Conservation (phyloP, 2,888 invertebrate species). For the Pyralis farinalis region DNA sequence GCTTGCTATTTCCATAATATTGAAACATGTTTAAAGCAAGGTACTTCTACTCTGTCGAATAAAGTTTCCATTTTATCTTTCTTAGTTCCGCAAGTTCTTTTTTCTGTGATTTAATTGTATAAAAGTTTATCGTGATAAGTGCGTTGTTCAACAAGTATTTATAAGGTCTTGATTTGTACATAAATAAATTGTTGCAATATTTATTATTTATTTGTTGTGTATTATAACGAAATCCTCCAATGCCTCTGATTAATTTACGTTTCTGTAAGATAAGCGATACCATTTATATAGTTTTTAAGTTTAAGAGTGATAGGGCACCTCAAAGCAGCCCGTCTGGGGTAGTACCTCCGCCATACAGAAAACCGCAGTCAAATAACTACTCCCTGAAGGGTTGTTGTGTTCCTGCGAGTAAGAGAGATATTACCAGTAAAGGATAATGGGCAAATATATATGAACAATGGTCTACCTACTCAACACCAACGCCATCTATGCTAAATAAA, state of each 20-base stretch:
- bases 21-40: constrained; percentile 2
- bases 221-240: not conserved
- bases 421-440: too few species aligned
- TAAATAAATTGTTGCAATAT: constrained; percentile 40
- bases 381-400: too few species aligned
- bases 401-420: too few species aligned
- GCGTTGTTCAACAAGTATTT: constrained; percentile 15
- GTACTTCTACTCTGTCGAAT: not conserved
- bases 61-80: not conserved
- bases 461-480: too few species aligned
- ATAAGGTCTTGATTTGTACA: constrained; percentile 9
- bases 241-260: not conserved
- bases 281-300: too few species aligned
- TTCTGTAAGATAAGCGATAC: too few species aligned
- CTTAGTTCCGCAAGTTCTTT: constrained; percentile 6
- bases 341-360: too few species aligned
- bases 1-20: constrained; percentile 2
- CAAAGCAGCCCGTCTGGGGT: too few species aligned
- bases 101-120: constrained; percentile 65
- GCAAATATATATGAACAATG: too few species aligned
- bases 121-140: constrained; percentile 18
- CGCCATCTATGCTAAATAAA: too few species aligned
- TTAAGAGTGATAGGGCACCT: too few species aligned
- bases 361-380: too few species aligned
- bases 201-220: constrained; percentile 8